Evolutionary conservation across 2,888 invertebrate species (phyloP).

Genomic region (Tenthredo scrophulariae): DNA sequence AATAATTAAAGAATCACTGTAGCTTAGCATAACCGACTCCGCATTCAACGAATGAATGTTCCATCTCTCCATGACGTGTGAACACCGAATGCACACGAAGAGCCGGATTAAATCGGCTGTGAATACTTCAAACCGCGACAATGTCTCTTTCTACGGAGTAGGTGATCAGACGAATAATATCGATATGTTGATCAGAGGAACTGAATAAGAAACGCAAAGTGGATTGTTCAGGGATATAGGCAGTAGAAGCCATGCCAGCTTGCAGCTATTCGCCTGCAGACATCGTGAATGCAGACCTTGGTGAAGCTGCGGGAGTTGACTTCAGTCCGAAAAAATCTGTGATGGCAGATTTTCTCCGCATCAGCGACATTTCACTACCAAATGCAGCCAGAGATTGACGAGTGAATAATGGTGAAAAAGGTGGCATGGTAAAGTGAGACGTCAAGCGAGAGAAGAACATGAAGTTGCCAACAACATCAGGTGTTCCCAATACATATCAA

Average conservation of each 20-base stretch:
- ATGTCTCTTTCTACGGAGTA: background rate
- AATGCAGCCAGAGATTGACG: background rate
- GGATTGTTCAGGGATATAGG: background rate
- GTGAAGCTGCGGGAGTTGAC: background rate
- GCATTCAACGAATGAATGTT: background rate
- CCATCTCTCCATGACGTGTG: background rate
- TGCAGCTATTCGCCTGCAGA: background rate
- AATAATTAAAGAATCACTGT: background rate
- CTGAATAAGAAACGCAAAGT: background rate
- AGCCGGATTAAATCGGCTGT: background rate
- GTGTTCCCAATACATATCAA: background rate
- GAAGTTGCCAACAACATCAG: background rate
- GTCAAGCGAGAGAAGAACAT: background rate
- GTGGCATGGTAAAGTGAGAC: background rate
- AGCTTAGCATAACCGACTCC: background rate
- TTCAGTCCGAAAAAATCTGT: background rate
- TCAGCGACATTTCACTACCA: background rate
- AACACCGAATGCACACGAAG: background rate
- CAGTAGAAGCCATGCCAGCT: background rate
- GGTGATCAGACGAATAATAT: background rate
- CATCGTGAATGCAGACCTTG: background rate
- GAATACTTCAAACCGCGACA: background rate
- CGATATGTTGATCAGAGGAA: background rate
- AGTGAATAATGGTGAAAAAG: background rate
- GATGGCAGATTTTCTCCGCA: background rate